A percentile compares a stretch with the other conserved stretches of the same genome.
These are phyloP conservation scores for Charina bottae DNA, from an alignment of 2,113 vertebrate genomes.

Conservation along the genomic window DNA sequence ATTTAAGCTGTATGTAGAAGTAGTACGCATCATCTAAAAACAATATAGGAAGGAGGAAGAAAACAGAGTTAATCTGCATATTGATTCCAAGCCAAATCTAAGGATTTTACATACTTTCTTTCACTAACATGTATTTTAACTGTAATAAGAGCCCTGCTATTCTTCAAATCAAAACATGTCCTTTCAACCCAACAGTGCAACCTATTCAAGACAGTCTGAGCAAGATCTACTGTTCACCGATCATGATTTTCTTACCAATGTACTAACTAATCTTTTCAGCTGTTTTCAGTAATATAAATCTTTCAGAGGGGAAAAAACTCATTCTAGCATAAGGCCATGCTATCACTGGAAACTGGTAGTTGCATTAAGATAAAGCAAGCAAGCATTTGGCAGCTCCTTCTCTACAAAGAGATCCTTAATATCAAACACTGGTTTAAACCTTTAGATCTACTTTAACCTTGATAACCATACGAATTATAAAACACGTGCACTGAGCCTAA, in stretches of 20 bases:
- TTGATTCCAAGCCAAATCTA: neutral
- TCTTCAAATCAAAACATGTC: neutral
- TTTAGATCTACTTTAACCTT: neutral
- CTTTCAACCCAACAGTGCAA: neutral
- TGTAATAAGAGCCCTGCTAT: neutral
- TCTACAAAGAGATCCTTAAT: neutral
- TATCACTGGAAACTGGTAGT: neutral
- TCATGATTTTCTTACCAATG: neutral
- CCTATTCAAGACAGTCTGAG: neutral
- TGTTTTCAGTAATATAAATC: neutral
- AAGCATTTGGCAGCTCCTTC: neutral
- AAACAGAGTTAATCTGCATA: constrained; percentile 61
- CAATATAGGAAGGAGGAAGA: constrained; percentile 42
- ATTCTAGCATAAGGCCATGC: neutral
- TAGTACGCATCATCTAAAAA: constrained; percentile 81
- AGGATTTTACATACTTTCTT: neutral
- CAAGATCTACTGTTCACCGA: constrained; percentile 3
- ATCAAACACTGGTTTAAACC: neutral
- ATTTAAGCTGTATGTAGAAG: constrained; percentile 80
- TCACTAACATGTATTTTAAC: neutral
- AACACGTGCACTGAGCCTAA: neutral
- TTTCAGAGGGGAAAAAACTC: neutral
- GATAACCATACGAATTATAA: neutral
- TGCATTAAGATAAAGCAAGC: neutral
- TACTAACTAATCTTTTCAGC: constrained; percentile 9